A percentile compares a stretch with the other conserved stretches of the same genome.
These are phyloP conservation scores for Gila orcuttii DNA, from an alignment of 2,113 vertebrate species.

Conservation along the genomic window DNA sequence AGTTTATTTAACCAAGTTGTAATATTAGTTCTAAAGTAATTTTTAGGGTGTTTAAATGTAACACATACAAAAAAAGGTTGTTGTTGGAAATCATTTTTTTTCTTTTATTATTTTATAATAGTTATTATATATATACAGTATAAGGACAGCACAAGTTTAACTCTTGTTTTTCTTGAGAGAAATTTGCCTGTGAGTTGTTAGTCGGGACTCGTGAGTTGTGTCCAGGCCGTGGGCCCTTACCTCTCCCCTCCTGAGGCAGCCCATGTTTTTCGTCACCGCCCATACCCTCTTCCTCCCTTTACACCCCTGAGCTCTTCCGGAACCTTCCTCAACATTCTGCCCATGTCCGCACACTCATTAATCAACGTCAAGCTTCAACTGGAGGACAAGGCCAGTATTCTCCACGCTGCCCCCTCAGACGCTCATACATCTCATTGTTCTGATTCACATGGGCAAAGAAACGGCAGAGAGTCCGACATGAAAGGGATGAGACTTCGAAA, in stretches of 20 bases:
- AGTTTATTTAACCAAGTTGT: neutral
- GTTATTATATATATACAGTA: too few species aligned
- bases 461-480: conserved; percentile 81
- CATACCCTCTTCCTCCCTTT: conserved; percentile 76
- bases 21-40: neutral
- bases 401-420: conserved; percentile 84
- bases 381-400: conserved; percentile 88
- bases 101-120: too few species aligned
- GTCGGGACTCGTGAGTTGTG: conserved; percentile 46
- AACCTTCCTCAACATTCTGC: conserved; percentile 84
- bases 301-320: conserved; percentile 81
- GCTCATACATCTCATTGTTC: conserved; percentile 90
- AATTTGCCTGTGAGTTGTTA: neutral
- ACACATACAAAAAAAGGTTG: neutral
- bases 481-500: conserved; percentile 90
- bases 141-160: too few species aligned
- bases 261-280: conserved; percentile 54
- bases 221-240: conserved; percentile 28
- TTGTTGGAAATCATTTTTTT: neutral
- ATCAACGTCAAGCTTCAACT: conserved; percentile 84
- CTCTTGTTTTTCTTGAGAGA: neutral
- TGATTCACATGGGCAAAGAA: conserved; percentile 89
- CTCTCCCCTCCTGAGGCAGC: conserved; percentile 45
- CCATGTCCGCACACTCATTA: conserved; percentile 90
- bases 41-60: neutral